These are phyloP conservation scores for Trematocara stigmaticum DNA, from an alignment of 2,113 vertebrate genomes.

Conservation along the genomic window DNA sequence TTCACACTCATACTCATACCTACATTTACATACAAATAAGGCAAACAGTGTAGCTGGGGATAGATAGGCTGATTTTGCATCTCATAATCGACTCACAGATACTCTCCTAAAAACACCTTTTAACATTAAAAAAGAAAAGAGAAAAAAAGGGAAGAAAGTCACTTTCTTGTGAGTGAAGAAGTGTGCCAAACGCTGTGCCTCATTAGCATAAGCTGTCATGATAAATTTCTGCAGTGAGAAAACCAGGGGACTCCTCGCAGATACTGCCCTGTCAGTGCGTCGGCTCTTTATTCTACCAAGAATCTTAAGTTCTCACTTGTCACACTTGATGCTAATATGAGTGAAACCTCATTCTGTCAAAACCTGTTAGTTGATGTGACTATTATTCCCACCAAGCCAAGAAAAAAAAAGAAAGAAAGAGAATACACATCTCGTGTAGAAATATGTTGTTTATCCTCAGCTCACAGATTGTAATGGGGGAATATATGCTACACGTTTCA, in stretches of 20 bases:
- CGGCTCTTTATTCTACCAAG: slow-evolving; percentile 19
- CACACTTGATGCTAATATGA: slow-evolving; percentile 52
- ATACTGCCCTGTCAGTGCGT: slow-evolving; percentile 18
- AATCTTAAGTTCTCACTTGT: slow-evolving; percentile 36
- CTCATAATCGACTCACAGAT: neutral
- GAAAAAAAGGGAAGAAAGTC: neutral
- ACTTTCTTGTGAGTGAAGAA: slow-evolving; percentile 1
- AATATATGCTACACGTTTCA: slow-evolving; percentile 10
- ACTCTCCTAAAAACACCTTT: neutral
- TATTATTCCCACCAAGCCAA: slow-evolving; percentile 19
- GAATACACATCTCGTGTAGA: neutral
- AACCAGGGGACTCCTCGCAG: slow-evolving; percentile 12
- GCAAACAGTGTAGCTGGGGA: neutral
- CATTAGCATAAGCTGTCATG: slow-evolving; percentile 43
- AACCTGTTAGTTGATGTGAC: slow-evolving; percentile 28
- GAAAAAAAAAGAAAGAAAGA: neutral
- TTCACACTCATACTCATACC: neutral
- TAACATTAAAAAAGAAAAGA: neutral
- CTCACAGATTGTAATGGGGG: slow-evolving; percentile 14
- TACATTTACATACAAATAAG: slow-evolving; percentile 51
- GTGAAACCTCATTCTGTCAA: slow-evolving; percentile 67
- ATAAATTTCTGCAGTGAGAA: slow-evolving; percentile 17
- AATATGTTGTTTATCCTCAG: slow-evolving; percentile 36
- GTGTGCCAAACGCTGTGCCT: slow-evolving; percentile 22
- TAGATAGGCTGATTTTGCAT: slow-evolving; percentile 12